These are phyloP conservation scores for Hypercompe scribonia DNA, from an alignment of 2,888 invertebrate species.

Conservation along the genomic window DNA sequence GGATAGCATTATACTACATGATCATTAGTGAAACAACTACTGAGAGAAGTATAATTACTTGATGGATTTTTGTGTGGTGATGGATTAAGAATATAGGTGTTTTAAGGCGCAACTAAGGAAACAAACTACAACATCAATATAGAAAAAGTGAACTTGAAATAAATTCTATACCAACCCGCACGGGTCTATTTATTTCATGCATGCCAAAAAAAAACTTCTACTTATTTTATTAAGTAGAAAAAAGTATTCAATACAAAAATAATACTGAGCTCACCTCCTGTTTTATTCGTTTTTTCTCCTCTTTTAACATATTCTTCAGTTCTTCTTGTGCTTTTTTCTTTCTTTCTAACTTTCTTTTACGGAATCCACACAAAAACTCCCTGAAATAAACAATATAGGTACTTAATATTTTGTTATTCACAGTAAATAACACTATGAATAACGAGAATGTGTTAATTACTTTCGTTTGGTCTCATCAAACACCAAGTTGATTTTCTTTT, in stretches of 20 bases:
- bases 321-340: conserved; percentile 92
- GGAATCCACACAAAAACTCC: conserved; percentile 93
- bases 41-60: too few relatives aligned
- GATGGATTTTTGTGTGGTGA: too few relatives aligned
- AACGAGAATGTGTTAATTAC: conserved; percentile 49
- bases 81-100: too few relatives aligned
- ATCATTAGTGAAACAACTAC: too few relatives aligned
- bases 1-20: too few relatives aligned
- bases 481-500: conserved; percentile 75
- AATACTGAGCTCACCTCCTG: conserved; percentile 84
- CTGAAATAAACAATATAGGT: conserved; percentile 76
- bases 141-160: too few relatives aligned
- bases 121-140: too few relatives aligned
- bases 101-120: too few relatives aligned
- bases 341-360: conserved; percentile 92
- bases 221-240: too few relatives aligned
- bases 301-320: conserved; percentile 90
- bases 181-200: too few relatives aligned
- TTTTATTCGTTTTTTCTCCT: conserved; percentile 91
- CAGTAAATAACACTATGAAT: not conserved
- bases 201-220: too few relatives aligned
- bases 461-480: conserved; percentile 81
- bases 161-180: not conserved
- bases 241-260: too few relatives aligned
- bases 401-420: not conserved